Base-by-base conservation (phyloP, 2,888 invertebrate genomes). In the Apomyelois bistriatella region DNA sequence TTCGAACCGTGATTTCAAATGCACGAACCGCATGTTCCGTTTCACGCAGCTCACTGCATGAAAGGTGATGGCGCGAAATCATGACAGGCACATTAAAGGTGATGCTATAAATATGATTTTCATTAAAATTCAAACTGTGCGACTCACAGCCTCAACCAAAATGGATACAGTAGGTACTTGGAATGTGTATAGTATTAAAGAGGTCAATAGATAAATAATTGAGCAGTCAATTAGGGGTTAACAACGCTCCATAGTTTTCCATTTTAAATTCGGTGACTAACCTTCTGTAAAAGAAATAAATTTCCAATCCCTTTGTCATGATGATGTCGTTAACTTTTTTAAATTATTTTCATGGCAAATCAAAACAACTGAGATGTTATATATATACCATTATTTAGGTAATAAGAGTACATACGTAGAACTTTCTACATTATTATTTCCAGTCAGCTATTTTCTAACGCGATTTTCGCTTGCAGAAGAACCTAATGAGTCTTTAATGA, bases 161-260 rank as follows among this genome's bases (percentile, higher is more conserved):
- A 78, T 66, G 55, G 76, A 65, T 58, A 55, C 55, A n/a, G n/a
- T n/a, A 61, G 62, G 62, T 55, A 56, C 48, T 50, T 55, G 60
- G 72, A 71, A 74, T 72, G 61, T 65, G 68, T 64, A 60, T 70
- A 53, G 47, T 53, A 47, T 46, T 54, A 76, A 80, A 63, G 70
- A 66, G 83, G 79, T 74, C 81, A 78, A 76, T 78, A 79, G 81
- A 82, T 83, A 77, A 80, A 76, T 84, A 78, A 85, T 80, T 72
- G 72, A 67, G 62, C 60, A 58, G 59, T 64, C 66, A 57, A 70
- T 73, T 72, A 69, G 57, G 60, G 10, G 0, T 15, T 46, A 46
- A 8, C 8, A 30, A 30, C 9, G 12, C 7, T 32, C 43, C 32
- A 9, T 32, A 10, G 32, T 9, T 35, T 46, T 32, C 30, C 28